Evolutionary conservation across 2,888 invertebrate species (phyloP).

Genomic region (Chrysomela aeneicollis): DNA sequence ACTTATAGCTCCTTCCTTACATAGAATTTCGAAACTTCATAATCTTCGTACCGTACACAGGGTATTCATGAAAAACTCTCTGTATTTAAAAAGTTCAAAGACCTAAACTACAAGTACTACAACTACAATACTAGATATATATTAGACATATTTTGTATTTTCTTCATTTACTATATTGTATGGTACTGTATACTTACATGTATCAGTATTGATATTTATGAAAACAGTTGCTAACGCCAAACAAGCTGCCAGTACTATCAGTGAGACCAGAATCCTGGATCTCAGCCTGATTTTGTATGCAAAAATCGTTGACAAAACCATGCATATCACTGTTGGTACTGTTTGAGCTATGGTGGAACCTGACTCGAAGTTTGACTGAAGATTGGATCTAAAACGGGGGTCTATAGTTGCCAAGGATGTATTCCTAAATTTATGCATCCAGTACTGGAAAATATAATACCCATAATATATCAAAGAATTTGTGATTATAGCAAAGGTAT

Average conservation of each 20-base stretch:
- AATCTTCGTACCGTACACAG: too few relatives aligned
- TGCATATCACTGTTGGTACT: slow-evolving; percentile 35
- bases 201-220: slow-evolving; percentile 37
- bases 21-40: too few relatives aligned
- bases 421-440: slow-evolving; percentile 44
- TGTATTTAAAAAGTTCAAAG: too few relatives aligned
- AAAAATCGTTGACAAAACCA: slow-evolving; percentile 33
- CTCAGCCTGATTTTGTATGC: slow-evolving; percentile 36
- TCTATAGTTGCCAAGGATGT: slow-evolving; percentile 29
- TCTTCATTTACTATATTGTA: too few relatives aligned
- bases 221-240: slow-evolving; percentile 34
- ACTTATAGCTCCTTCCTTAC: too few relatives aligned
- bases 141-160: too few relatives aligned
- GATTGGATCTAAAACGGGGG: slow-evolving; percentile 34
- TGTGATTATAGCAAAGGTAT: too few relatives aligned
- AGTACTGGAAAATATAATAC: slow-evolving; percentile 39
- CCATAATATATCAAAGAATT: too few relatives aligned
- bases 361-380: slow-evolving; percentile 41
- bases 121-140: too few relatives aligned
- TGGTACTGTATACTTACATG: slow-evolving; percentile 33
- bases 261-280: slow-evolving; percentile 28
- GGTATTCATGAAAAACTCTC: too few relatives aligned
- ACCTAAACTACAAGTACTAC: too few relatives aligned
- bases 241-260: slow-evolving; percentile 34
- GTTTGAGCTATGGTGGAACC: slow-evolving; percentile 36